Conservation (phyloP, 2,113 vertebrate species). For the Mustela nigripes region DNA sequence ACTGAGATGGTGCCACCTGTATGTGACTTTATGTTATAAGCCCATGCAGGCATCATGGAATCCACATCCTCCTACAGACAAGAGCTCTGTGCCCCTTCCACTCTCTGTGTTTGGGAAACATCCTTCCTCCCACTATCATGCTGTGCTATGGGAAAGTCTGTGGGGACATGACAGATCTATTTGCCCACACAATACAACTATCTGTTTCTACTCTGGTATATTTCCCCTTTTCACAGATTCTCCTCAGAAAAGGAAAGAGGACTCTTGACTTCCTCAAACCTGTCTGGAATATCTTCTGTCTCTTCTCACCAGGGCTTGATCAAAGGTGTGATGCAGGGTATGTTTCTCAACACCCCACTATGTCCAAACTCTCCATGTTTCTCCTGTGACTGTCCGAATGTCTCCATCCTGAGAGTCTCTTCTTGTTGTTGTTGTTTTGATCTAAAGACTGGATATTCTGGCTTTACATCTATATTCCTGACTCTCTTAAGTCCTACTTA, state of each 20-base stretch:
- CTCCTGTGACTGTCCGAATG: not conserved
- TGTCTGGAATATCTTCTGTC: not conserved
- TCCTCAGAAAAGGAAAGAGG: not conserved
- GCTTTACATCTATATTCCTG: not conserved
- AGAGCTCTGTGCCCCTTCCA: not conserved
- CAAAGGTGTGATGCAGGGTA: not conserved
- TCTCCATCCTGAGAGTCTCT: not conserved
- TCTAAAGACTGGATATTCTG: not conserved
- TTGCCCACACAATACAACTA: not conserved
- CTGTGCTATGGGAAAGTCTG: not conserved
- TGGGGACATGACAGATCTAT: fast-evolving
- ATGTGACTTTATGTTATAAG: not conserved
- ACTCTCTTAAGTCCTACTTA: not conserved
- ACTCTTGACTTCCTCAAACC: not conserved
- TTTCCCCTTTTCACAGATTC: not conserved
- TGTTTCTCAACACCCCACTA: no score
- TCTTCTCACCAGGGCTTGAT: not conserved
- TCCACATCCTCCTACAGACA: not conserved
- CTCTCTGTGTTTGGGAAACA: not conserved
- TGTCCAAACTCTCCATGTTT: not conserved
- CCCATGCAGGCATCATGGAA: not conserved
- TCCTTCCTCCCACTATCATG: fast-evolving
- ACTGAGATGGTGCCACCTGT: not conserved
- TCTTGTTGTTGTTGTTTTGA: not conserved
- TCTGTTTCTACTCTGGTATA: not conserved